A percentile compares a stretch with the other conserved stretches of the same genome.
Conservation (phyloP, 2,888 invertebrate genomes). For the Ochropacha duplaris region DNA sequence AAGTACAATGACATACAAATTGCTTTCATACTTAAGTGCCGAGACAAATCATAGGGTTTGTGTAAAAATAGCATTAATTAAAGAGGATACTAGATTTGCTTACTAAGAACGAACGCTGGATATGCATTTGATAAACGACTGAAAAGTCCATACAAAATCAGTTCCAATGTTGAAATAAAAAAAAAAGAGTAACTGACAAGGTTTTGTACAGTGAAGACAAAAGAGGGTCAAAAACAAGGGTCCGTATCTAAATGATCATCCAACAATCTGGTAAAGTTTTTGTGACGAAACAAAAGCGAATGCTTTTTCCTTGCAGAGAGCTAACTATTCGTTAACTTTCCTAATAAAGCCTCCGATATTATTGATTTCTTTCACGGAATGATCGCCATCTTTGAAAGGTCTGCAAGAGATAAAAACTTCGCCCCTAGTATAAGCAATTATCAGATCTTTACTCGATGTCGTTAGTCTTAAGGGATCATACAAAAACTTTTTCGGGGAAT, state of each 20-base stretch:
- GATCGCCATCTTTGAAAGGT: slow-evolving; percentile 20
- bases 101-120: too few relatives aligned
- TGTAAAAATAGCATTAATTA: too few relatives aligned
- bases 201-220: background rate
- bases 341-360: slow-evolving; percentile 35
- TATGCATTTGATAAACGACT: too few relatives aligned
- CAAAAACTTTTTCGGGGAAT: background rate
- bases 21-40: background rate
- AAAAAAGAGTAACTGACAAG: too few relatives aligned
- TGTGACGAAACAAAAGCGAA: slow-evolving; percentile 8
- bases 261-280: slow-evolving; percentile 10
- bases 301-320: slow-evolving; percentile 7
- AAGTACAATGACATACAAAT: background rate
- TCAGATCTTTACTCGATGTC: slow-evolving; percentile 24
- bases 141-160: too few relatives aligned
- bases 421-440: slow-evolving; percentile 30
- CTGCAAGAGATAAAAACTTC: slow-evolving; percentile 27
- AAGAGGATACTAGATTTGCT: too few relatives aligned
- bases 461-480: slow-evolving; percentile 2
- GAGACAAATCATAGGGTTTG: too few relatives aligned
- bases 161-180: too few relatives aligned
- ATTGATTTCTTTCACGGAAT: slow-evolving; percentile 35
- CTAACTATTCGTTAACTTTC: slow-evolving; percentile 37
- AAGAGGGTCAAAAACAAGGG: background rate
- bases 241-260: slow-evolving; percentile 2